These are phyloP conservation scores for Stenodema calcarata DNA, from an alignment of 2,888 invertebrate species.

Conservation along the genomic window DNA sequence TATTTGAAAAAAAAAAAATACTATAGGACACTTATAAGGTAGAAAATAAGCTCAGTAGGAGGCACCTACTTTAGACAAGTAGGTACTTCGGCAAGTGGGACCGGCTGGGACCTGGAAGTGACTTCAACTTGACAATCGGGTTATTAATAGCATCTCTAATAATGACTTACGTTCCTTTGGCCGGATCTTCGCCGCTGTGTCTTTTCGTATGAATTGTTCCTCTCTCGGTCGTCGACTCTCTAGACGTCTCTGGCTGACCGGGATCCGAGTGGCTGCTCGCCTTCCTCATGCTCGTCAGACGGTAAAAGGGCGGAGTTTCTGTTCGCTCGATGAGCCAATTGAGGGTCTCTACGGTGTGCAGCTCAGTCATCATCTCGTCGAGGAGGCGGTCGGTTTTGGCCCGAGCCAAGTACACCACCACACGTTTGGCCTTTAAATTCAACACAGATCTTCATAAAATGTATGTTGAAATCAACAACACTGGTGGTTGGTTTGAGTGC, in stretches of 20 bases:
- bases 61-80: too few species aligned
- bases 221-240: constrained; percentile 74
- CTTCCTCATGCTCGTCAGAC: constrained; percentile 89
- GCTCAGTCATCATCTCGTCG: constrained; percentile 96
- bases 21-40: too few species aligned
- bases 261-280: constrained; percentile 83
- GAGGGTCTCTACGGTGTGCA: constrained; percentile 95
- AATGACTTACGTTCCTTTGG: constrained; percentile 64
- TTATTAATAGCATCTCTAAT: too few species aligned
- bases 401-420: constrained; percentile 89
- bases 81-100: too few species aligned
- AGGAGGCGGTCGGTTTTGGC: constrained; percentile 90
- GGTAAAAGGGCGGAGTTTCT: constrained; percentile 97
- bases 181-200: constrained; percentile 87
- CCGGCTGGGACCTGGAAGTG: too few species aligned
- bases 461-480: too few species aligned
- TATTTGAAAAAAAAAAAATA: too few species aligned
- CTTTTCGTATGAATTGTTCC: constrained; percentile 97
- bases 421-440: constrained; percentile 82
- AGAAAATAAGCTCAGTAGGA: too few species aligned
- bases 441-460: too few species aligned
- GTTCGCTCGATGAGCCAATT: constrained; percentile 96
- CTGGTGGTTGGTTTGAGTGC: too few species aligned
- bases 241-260: constrained; percentile 59
- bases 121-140: too few species aligned